Percentiles rank a stretch among this genome's conserved stretches.
These are phyloP conservation scores for Amphipoea lucens DNA, from an alignment of 2,888 invertebrate genomes.

Conservation along the genomic window DNA sequence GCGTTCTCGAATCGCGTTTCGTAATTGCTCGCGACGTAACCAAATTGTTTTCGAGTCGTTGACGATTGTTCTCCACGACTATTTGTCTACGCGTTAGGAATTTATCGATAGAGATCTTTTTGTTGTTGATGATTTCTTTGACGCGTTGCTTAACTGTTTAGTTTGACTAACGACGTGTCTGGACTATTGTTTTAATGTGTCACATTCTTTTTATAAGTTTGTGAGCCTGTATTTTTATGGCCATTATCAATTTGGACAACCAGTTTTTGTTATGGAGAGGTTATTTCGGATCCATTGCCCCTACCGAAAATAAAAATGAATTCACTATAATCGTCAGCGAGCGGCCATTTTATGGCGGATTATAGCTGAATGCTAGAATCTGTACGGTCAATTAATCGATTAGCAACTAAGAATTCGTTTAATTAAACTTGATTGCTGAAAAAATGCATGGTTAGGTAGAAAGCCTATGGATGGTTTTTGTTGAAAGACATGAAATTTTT, in stretches of 20 bases:
- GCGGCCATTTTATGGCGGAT: constrained; percentile 56
- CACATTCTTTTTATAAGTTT: constrained; percentile 46
- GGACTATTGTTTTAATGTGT: constrained; percentile 65
- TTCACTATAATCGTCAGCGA: constrained; percentile 43
- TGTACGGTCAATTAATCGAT: constrained; percentile 65
- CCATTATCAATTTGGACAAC: constrained; percentile 47
- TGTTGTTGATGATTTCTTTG: constrained; percentile 80
- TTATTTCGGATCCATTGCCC: constrained; percentile 31
- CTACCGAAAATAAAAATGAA: constrained; percentile 44
- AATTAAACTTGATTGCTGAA: constrained; percentile 40
- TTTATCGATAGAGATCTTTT: constrained; percentile 82
- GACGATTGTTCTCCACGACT: constrained; percentile 88
- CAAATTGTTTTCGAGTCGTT: constrained; percentile 88
- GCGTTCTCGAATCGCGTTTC: constrained; percentile 82
- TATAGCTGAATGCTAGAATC: constrained; percentile 44
- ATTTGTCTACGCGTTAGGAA: constrained; percentile 87
- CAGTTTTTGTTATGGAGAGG: constrained; percentile 27
- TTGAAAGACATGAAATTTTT: not conserved
- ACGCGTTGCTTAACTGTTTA: constrained; percentile 74
- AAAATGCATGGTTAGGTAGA: constrained; percentile 2
- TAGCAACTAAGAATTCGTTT: constrained; percentile 48
- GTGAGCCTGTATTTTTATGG: constrained; percentile 32
- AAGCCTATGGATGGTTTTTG: not conserved
- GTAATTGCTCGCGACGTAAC: constrained; percentile 87
- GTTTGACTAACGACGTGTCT: constrained; percentile 67